phyloP scores from a whole-genome alignment of 2,888 invertebrate species.

The Zygaena filipendulae region DNA sequence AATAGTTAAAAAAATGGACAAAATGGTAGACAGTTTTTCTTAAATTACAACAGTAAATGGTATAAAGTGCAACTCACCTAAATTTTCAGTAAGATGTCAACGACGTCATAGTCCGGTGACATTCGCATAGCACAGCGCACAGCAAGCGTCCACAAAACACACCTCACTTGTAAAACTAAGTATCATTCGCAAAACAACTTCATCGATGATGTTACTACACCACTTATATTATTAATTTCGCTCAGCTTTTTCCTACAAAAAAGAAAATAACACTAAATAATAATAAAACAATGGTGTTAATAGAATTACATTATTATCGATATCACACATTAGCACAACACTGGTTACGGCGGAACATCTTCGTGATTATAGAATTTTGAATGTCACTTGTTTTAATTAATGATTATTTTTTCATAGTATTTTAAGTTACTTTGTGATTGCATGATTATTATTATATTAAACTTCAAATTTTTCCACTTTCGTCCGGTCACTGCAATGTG shows the following conservation, averaged over 20 bases:
- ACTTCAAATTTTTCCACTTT: constrained; percentile 60
- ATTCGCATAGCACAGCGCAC: constrained; percentile 43
- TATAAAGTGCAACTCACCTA: no score
- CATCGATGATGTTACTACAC: constrained; percentile 63
- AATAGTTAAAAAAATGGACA: no score
- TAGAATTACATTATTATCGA: no score
- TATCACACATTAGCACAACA: constrained; percentile 50
- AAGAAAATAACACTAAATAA: constrained; percentile 52
- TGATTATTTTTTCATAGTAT: constrained; percentile 2
- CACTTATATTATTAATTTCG: constrained; percentile 67
- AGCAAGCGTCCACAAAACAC: constrained; percentile 58
- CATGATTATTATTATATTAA: no score
- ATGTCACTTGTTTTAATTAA: constrained; percentile 26
- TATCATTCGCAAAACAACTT: constrained; percentile 68
- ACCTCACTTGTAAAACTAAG: constrained; percentile 57
- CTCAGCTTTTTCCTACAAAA: constrained; percentile 67
- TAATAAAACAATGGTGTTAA: constrained; percentile 24
- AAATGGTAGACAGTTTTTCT: no score
- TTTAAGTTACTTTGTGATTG: constrained; percentile 7
- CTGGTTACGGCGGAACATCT: constrained; percentile 21
- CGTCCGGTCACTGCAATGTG: constrained; percentile 66
- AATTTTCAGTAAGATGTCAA: constrained; percentile 23
- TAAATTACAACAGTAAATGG: no score
- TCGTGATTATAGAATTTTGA: constrained; percentile 21
- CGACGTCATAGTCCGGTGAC: constrained; percentile 26